Conservation (phyloP, 2,888 invertebrate genomes). For the Macrophya alboannulata region DNA sequence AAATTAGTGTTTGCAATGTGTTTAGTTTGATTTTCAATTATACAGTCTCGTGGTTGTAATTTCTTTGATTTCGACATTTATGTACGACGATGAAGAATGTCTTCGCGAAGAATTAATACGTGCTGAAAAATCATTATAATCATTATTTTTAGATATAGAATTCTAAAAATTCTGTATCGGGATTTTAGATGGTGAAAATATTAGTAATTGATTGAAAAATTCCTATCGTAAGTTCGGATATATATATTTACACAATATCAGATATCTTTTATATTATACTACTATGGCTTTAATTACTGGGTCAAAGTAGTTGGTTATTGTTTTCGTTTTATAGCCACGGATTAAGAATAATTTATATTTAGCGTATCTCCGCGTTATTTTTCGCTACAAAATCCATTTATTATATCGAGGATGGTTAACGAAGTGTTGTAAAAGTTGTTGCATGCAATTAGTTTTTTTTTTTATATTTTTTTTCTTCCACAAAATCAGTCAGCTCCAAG, state of each 20-base stretch:
- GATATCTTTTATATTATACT: background rate
- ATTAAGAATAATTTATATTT: background rate
- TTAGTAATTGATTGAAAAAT: background rate
- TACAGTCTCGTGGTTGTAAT: background rate
- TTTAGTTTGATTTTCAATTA: slow-evolving; percentile 8
- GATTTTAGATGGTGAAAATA: background rate
- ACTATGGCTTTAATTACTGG: background rate
- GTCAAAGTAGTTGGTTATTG: background rate
- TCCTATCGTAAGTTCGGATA: background rate
- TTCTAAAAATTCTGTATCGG: background rate
- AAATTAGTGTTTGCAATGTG: background rate
- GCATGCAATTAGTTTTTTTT: background rate
- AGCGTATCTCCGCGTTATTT: background rate
- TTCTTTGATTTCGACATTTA: background rate
- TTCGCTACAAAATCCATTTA: background rate
- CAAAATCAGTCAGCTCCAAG: background rate
- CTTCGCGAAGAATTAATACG: background rate
- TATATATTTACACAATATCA: background rate
- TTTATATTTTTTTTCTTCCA: background rate
- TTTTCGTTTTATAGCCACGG: background rate
- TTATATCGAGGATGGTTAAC: background rate
- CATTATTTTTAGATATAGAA: background rate
- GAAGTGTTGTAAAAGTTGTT: background rate
- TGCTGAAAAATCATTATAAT: background rate
- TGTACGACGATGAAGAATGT: background rate